Percentiles rank a stretch among this genome's conserved stretches.
phyloP scores from a whole-genome alignment of 2,797 vertebrate species.

The Dendrocincla tyrannina region DNA sequence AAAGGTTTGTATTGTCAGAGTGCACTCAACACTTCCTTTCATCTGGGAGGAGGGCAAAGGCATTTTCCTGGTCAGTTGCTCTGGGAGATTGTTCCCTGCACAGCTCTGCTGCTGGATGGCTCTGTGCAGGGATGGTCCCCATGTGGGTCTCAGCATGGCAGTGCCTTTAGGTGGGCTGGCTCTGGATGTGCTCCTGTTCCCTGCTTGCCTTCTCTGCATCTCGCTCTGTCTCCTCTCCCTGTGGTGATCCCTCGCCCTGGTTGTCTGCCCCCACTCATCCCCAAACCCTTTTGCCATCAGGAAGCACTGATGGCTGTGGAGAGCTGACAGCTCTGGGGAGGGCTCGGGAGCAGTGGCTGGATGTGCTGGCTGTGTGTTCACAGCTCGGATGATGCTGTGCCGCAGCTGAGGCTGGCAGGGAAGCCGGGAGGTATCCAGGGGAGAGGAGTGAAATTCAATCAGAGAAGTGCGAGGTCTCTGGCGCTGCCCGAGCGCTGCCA shows the following conservation, averaged over 20 bases:
- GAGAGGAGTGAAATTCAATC: neutral
- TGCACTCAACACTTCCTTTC: neutral
- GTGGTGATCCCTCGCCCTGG: neutral
- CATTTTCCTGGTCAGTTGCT: neutral
- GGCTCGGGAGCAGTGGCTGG: neutral
- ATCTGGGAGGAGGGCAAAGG: neutral
- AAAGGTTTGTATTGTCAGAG: neutral
- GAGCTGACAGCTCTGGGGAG: neutral
- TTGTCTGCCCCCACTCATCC: neutral
- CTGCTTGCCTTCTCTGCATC: neutral
- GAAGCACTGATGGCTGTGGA: neutral
- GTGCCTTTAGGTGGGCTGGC: rapidly evolving
- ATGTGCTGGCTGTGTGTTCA: neutral
- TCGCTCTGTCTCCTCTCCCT: neutral
- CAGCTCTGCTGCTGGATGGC: no score
- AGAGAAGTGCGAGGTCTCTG: neutral
- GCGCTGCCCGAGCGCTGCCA: neutral
- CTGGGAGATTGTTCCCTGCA: neutral
- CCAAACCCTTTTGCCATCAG: neutral
- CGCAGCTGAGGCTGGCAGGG: neutral
- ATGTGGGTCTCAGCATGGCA: rapidly evolving
- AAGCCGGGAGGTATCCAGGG: neutral
- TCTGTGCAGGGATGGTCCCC: rapidly evolving
- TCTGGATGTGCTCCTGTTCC: neutral
- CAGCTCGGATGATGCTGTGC: neutral